A percentile compares a stretch with the other conserved stretches of the same genome.
Conservation (phyloP, 2,797 vertebrate species). For the Notolabrus celidotus region DNA sequence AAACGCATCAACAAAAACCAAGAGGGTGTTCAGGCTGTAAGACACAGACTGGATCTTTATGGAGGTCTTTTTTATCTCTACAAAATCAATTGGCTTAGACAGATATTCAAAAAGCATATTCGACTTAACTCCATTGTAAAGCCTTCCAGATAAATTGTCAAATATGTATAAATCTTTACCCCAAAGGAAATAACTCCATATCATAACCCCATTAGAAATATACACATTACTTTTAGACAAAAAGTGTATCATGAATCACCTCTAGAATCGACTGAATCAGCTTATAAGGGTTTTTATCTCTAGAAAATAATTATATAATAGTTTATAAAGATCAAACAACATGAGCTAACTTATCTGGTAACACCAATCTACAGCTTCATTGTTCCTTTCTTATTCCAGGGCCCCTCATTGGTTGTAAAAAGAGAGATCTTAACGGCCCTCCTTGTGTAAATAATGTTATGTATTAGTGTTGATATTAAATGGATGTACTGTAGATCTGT, state of each 20-base stretch:
- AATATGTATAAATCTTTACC: background rate
- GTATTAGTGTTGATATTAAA: conserved; percentile 17
- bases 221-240: background rate
- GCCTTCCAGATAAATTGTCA: background rate
- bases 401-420: conserved; percentile 1
- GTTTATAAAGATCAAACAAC: conserved; percentile 19
- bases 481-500: conserved; percentile 25
- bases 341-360: conserved; percentile 9
- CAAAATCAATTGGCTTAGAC: background rate
- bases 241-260: background rate
- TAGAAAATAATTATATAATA: conserved; percentile 18
- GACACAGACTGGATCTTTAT: background rate
- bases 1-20: conserved; percentile 17
- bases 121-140: background rate
- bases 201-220: background rate
- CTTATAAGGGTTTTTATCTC: background rate
- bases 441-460: conserved; percentile 57
- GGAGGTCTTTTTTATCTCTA: background rate
- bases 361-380: background rate
- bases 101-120: background rate
- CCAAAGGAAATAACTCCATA: background rate
- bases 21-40: background rate
- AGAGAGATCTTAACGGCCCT: conserved; percentile 6
- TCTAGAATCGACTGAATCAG: background rate
- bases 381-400: conserved; percentile 21